phyloP scores from a whole-genome alignment of 2,113 vertebrate genomes.

The Clupea harengus region DNA sequence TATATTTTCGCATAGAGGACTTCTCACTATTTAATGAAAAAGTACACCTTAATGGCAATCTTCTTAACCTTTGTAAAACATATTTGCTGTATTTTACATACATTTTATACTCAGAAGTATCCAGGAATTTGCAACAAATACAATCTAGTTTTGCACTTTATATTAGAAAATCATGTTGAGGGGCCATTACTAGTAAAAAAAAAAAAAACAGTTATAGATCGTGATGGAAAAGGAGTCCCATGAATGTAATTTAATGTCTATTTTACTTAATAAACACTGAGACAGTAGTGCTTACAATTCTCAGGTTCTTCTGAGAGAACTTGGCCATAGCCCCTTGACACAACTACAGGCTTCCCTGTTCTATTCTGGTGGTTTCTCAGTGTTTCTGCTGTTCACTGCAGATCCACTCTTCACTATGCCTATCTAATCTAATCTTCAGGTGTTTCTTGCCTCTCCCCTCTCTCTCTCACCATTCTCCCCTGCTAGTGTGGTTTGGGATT shows the following conservation, averaged over 20 bases:
- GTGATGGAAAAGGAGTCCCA: constrained; percentile 45
- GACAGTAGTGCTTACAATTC: constrained; percentile 38
- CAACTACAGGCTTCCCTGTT: constrained; percentile 23
- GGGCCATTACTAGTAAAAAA: constrained; percentile 54
- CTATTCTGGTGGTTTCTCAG: neutral
- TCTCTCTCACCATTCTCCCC: too few species aligned
- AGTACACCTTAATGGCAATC: constrained; percentile 65
- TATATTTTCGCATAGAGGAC: constrained; percentile 68
- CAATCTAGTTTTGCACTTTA: constrained; percentile 81
- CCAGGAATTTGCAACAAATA: constrained; percentile 77
- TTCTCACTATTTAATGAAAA: constrained; percentile 63
- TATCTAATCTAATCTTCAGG: constrained; percentile 66
- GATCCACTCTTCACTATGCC: constrained; percentile 63
- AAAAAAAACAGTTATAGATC: constrained; percentile 49
- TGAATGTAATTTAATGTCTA: constrained; percentile 61
- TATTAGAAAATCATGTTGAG: constrained; percentile 62
- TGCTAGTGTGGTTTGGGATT: neutral
- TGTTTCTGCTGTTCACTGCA: constrained; percentile 22
- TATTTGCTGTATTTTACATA: constrained; percentile 70
- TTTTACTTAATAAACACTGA: constrained; percentile 38
- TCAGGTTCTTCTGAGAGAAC: constrained; percentile 65
- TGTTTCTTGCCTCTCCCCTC: constrained; percentile 39
- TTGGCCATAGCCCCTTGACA: constrained; percentile 41
- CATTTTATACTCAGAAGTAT: constrained; percentile 68
- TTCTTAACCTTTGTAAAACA: constrained; percentile 67